These are phyloP conservation scores for Styela plicata DNA, from an alignment of 23 tunicate genomes.

Conservation along the genomic window DNA sequence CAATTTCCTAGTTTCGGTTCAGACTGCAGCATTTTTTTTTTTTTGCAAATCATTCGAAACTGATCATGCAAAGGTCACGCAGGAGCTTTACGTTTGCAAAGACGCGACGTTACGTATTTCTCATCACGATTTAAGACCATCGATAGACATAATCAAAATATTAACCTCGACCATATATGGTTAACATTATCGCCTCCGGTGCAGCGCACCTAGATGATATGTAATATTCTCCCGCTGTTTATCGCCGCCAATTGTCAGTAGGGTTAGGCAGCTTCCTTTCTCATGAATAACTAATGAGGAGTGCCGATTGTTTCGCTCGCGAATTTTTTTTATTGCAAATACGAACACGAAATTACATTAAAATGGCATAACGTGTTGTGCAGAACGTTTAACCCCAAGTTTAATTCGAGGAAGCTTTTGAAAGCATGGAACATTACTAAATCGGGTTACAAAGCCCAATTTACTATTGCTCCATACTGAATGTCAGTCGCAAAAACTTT, in stretches of 20 bases:
- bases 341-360: background rate
- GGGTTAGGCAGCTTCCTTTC: background rate
- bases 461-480: no score
- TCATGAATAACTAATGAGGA: background rate
- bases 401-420: no score
- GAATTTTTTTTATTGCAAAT: background rate
- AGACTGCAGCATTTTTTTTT: no score
- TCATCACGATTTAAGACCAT: no score
- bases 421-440: no score
- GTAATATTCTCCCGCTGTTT: background rate
- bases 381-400: no score
- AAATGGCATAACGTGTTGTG: background rate
- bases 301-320: background rate
- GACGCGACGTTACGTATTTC: background rate
- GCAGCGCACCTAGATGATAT: no score
- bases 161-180: no score
- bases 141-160: no score
- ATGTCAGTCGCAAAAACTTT: no score
- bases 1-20: background rate
- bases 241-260: background rate
- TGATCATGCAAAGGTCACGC: background rate
- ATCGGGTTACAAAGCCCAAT: no score
- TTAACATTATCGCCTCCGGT: no score
- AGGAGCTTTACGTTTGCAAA: background rate
- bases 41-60: background rate